Evolutionary conservation across 92 coral and sea anemone species (phyloP), one percentile per base, ranked within the genome.

Genomic region (Zoanthus sansibaricus): DNA sequence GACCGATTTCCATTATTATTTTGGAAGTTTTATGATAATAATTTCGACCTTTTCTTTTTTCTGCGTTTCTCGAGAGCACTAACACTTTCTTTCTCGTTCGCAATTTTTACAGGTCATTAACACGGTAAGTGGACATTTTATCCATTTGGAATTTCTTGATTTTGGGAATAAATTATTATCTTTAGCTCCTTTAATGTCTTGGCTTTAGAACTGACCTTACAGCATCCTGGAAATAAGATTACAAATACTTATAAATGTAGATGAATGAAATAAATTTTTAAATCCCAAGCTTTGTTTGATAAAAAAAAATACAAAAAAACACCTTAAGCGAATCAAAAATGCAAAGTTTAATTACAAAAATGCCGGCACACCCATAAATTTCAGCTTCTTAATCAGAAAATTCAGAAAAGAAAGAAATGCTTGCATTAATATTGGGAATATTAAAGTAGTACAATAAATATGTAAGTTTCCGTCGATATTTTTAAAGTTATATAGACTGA

Each of bases 31-130:
- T 7, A 13, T 11, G 9, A 55, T 44, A 31, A 42, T 78, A 17
- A 12, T 77, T 32, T 75, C 37, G 18, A n/a, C 25, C 74, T 67
- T 55, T 10, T 55, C 75, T 6, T 64, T 72, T 68, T 87, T 61
- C 30, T 62, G 33, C 74, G 30, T 45, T 25, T 25, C 69, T 1
- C 76, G 9, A 82, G 9, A 82, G 74, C 11, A 33, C 74, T 69
- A 30, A 69, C 74, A 30, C 62, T 83, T 74, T 32, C 55, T 17
- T 58, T 44, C 15, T 54, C 18, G 31, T 51, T 59, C 64, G 69
- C 42, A 13, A 37, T 2, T 9, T 69, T 62, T 62, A 32, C 76
- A 95, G 98, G 97, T 95, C 68, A 92, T 95, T 86, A 95, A 92
- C 93, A 87, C 91, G 98, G 98, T 95, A n/a, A 76, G 93, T 72